Conservation (phyloP, 92 coral and sea anemone species). For the Siderastrea radians region DNA sequence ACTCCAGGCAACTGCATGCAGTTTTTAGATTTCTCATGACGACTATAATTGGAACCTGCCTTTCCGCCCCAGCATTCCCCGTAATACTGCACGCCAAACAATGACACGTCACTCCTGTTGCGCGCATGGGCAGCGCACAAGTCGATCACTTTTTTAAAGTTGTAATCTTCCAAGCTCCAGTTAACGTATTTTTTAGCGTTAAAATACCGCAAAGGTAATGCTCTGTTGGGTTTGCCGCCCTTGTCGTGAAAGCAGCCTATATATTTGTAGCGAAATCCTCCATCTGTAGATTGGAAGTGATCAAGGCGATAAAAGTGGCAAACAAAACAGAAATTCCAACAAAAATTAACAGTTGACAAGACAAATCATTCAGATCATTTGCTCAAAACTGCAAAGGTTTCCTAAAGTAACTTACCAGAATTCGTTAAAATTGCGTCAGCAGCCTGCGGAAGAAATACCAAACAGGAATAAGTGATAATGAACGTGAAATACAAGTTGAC, state of each 20-base stretch:
- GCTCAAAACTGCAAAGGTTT: neutral
- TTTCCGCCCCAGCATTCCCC: conserved; percentile 39
- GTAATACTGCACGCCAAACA: conserved; percentile 24
- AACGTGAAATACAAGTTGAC: no score
- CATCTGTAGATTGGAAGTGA: neutral
- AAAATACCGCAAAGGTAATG: neutral
- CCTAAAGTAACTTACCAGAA: conserved; percentile 7
- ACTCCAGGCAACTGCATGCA: neutral
- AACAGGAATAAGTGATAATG: neutral
- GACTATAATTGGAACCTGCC: neutral
- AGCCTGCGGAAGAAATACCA: neutral
- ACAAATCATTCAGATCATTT: neutral
- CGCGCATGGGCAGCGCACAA: conserved; percentile 31
- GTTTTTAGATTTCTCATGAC: neutral
- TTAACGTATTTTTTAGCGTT: conserved; percentile 7
- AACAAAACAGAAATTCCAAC: neutral
- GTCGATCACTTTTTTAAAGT: conserved; percentile 22
- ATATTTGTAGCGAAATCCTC: conserved; percentile 21
- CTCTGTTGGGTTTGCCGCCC: neutral
- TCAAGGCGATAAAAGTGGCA: neutral
- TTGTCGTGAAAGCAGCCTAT: conserved; percentile 19
- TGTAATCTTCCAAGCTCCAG: conserved; percentile 8
- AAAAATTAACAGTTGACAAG: neutral
- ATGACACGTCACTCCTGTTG: neutral
- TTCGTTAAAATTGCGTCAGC: neutral